Conservation (phyloP, 2,888 invertebrate genomes). For the Idaea straminata region DNA sequence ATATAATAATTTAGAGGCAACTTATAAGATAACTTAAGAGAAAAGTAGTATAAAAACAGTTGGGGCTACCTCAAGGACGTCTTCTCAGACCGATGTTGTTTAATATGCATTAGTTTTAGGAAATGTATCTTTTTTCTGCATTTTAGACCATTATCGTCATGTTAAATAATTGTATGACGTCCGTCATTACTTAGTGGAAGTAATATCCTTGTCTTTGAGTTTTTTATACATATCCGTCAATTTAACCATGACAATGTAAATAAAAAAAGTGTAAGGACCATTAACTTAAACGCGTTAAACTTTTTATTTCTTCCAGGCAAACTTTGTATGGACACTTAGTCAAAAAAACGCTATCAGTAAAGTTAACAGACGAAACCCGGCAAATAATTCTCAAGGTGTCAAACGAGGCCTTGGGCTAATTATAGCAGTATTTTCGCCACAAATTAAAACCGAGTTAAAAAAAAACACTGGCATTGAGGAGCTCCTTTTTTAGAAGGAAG, state of each 20-base stretch:
- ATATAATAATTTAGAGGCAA: not conserved
- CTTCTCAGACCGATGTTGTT: not conserved
- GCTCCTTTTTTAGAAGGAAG: not conserved
- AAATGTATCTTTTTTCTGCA: no score
- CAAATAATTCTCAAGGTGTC: not conserved
- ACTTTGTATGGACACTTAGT: no score
- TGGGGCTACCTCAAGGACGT: conserved; percentile 2
- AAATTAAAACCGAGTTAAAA: not conserved
- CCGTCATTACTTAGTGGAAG: no score
- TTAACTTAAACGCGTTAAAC: no score
- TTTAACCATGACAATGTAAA: no score
- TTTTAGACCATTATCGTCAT: not conserved
- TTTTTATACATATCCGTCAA: no score
- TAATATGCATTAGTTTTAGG: not conserved
- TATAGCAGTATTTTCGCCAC: not conserved
- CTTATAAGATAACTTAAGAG: no score
- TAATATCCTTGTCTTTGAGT: no score
- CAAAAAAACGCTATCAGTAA: no score
- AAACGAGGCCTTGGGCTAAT: not conserved
- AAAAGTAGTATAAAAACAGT: not conserved
- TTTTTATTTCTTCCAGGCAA: no score
- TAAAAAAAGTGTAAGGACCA: no score
- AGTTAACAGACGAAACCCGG: not conserved
- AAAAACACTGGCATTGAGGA: not conserved
- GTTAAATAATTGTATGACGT: no score